Conservation (phyloP, 2,888 invertebrate species). For the Agrotis puta region DNA sequence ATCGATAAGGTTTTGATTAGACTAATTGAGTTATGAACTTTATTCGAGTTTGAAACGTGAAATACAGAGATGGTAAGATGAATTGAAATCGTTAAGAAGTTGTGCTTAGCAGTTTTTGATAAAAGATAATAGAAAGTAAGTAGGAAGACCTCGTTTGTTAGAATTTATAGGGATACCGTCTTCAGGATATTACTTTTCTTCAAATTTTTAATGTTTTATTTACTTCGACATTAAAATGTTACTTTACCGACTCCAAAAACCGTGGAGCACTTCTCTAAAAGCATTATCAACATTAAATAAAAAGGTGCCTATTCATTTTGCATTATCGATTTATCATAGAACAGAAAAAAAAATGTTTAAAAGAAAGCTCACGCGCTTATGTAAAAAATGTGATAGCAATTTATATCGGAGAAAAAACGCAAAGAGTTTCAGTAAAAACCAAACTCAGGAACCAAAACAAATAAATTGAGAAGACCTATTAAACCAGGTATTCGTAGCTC, state of each 20-base stretch:
- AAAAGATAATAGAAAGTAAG: too few relatives aligned
- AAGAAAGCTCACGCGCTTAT: conserved; percentile 24
- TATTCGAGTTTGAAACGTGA: neutral
- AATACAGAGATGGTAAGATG: neutral
- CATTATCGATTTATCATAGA: conserved; percentile 45
- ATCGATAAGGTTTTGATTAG: conserved; percentile 49
- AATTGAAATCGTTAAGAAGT: neutral
- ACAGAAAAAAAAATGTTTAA: conserved; percentile 18
- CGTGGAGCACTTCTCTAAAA: neutral
- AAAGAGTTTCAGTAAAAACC: conserved; percentile 38
- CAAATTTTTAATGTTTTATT: too few relatives aligned
- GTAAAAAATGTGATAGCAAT: conserved; percentile 52
- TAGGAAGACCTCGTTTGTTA: neutral
- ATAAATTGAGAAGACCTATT: conserved; percentile 64
- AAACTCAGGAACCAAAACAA: conserved; percentile 46
- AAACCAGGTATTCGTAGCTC: conserved; percentile 64
- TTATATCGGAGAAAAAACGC: conserved; percentile 29
- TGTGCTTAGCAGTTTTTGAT: too few relatives aligned
- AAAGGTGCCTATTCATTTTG: conserved; percentile 47
- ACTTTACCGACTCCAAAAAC: too few relatives aligned
- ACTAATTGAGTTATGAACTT: conserved; percentile 20
- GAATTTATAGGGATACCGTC: too few relatives aligned
- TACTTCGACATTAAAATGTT: too few relatives aligned
- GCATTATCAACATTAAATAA: conserved; percentile 38
- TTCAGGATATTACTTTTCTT: too few relatives aligned